Base-by-base conservation (phyloP, 2,888 invertebrate genomes). In the Bibio marci region DNA sequence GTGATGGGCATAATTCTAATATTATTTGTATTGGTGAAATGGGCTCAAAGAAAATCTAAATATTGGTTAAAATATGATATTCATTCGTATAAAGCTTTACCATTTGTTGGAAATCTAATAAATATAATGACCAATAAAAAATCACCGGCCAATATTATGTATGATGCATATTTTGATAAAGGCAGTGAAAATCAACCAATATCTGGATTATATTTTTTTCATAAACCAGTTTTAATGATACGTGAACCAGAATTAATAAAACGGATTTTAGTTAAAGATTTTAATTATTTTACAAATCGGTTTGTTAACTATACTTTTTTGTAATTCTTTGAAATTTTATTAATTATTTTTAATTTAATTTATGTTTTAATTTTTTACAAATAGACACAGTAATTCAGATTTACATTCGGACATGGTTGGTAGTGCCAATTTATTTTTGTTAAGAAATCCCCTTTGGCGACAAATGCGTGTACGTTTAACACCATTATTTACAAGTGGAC, bases 181-280 rank as follows among this genome's bases (percentile, higher is more conserved):
- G 15, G 39, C 11, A 41, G 50, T 40, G n/a, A 49, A 49, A 38
- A 58, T 43, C 45, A 49, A 43, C 47, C 60, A 33, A 45, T 62
- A 30, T 51, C 54, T 45, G 54, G 68, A 48, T 44, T 65, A 45
- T 50, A 59, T 54, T 51, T 61, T 2, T 50, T 67, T 14, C 57
- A 65, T 45, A 56, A 56, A n/a, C 67, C 68, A 0, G 54, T 49
- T 1, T 38, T 68, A n/a, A 15, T 67, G 3, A 44, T 62, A 11
- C 57, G 63, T 2, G 64, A 67, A 33, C 58, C 59, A 0, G 63
- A 63, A n/a, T 41, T 68, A 3, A 46, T 66, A 0, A 68, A 66
- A 45, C 51, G 56, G 1, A 45, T 67, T 2, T 40, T 67, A 15
- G 55, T 67, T 3, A 65, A 60, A 35, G 66, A 68, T 40, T 66